phyloP scores from a whole-genome alignment of 2,888 invertebrate genomes.

The Drosophila ustulata region DNA sequence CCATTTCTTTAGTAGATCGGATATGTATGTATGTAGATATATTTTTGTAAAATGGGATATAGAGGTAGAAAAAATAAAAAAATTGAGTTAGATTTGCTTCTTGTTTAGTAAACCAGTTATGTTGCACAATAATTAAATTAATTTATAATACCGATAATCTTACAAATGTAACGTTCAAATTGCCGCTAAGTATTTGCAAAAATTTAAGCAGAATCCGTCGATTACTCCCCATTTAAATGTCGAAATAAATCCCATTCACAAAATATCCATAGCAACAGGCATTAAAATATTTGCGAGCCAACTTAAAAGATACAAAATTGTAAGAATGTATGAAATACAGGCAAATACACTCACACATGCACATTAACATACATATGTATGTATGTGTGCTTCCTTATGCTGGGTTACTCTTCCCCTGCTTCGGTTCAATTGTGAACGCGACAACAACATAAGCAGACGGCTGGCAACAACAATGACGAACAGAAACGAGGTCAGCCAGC shows the following conservation, averaged over 20 bases:
- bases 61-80: too few relatives aligned
- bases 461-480: slow-evolving; percentile 25
- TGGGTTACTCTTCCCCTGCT: slow-evolving; percentile 29
- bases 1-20: too few relatives aligned
- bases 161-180: too few relatives aligned
- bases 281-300: slow-evolving; percentile 4
- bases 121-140: too few relatives aligned
- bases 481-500: slow-evolving; percentile 54
- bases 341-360: not conserved
- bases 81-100: too few relatives aligned
- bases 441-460: slow-evolving; percentile 32
- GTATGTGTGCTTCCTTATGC: slow-evolving; percentile 13
- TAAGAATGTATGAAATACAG: not conserved
- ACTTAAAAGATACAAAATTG: slow-evolving; percentile 1
- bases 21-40: too few relatives aligned
- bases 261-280: not conserved
- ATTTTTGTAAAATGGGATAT: too few relatives aligned
- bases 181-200: too few relatives aligned
- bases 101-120: too few relatives aligned
- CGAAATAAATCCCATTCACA: not conserved
- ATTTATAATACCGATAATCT: too few relatives aligned
- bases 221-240: not conserved
- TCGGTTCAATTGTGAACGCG: slow-evolving; percentile 48
- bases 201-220: not conserved
- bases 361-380: not conserved